A percentile compares a stretch with the other conserved stretches of the same genome.
These are phyloP conservation scores for Spizaetus ornatus DNA, from an alignment of 2,113 vertebrate genomes.

Conservation along the genomic window DNA sequence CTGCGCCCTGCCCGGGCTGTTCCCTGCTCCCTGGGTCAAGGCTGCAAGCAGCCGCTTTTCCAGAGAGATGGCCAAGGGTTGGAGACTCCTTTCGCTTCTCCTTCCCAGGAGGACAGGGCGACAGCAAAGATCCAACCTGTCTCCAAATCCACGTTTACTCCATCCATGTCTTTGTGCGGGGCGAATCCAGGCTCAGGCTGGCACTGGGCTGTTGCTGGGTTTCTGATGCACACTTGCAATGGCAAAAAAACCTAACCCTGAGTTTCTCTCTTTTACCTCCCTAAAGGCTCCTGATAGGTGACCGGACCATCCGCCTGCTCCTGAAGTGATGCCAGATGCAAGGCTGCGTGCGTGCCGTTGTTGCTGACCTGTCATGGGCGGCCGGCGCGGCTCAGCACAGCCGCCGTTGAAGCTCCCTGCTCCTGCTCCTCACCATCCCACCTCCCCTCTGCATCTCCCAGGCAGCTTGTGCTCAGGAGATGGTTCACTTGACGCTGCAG, in stretches of 20 bases:
- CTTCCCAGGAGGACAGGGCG: rapidly evolving
- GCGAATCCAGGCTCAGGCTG: rapidly evolving
- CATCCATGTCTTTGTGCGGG: rapidly evolving
- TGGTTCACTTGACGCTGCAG: rapidly evolving
- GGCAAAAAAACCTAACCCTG: rapidly evolving
- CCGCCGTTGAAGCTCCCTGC: rapidly evolving
- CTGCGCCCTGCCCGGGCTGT: rapidly evolving
- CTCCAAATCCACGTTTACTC: rapidly evolving
- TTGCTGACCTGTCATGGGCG: neutral
- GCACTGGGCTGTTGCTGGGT: neutral
- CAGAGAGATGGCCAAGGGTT: neutral
- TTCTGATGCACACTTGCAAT: rapidly evolving
- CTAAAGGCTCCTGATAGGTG: neutral
- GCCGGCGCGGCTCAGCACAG: neutral
- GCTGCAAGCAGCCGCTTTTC: neutral
- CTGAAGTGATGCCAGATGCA: neutral
- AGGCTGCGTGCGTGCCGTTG: rapidly evolving
- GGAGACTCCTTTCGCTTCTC: neutral
- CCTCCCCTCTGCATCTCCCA: neutral
- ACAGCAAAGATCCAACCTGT: neutral
- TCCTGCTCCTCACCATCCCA: neutral
- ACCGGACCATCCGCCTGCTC: neutral
- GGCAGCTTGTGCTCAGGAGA: rapidly evolving
- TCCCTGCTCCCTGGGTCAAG: rapidly evolving
- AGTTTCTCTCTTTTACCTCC: neutral